Conservation (phyloP, 1,140 invertebrate species). For the Nephila pilipes region DNA sequence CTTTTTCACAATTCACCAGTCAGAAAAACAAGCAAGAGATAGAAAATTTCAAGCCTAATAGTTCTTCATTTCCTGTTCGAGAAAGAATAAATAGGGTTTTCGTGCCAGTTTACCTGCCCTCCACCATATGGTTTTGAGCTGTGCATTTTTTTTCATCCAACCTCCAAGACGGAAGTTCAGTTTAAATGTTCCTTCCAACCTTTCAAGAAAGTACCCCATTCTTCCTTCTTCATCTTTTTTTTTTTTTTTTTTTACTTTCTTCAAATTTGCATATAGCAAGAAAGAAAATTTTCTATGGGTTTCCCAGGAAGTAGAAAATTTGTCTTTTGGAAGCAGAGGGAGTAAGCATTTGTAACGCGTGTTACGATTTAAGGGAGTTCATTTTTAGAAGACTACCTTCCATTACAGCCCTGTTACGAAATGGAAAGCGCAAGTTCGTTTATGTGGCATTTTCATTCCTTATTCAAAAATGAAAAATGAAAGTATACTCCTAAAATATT, state of each 20-base stretch:
- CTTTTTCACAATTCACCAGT: neutral
- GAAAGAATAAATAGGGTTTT: neutral
- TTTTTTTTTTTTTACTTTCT: neutral
- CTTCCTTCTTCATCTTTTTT: neutral
- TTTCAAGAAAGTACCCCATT: neutral
- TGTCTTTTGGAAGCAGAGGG: neutral
- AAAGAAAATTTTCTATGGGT: conserved; percentile 11
- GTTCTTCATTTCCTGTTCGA: neutral
- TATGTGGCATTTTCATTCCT: conserved; percentile 26
- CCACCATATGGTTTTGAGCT: neutral
- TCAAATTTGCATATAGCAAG: conserved; percentile 26
- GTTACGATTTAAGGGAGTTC: conserved; percentile 17
- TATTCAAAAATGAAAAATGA: neutral
- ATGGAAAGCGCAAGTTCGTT: neutral
- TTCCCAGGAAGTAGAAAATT: neutral
- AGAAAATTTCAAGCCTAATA: neutral
- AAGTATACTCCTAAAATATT: neutral
- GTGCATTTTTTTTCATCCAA: neutral
- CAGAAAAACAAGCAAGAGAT: neutral
- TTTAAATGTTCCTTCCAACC: neutral
- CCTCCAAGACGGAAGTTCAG: neutral
- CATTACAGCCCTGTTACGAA: neutral
- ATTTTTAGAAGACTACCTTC: conserved; percentile 3
- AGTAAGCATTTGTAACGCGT: neutral
- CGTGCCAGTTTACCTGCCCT: neutral